Base-by-base conservation (phyloP, 2,888 invertebrate species). In the Drosophila hamatofila region DNA sequence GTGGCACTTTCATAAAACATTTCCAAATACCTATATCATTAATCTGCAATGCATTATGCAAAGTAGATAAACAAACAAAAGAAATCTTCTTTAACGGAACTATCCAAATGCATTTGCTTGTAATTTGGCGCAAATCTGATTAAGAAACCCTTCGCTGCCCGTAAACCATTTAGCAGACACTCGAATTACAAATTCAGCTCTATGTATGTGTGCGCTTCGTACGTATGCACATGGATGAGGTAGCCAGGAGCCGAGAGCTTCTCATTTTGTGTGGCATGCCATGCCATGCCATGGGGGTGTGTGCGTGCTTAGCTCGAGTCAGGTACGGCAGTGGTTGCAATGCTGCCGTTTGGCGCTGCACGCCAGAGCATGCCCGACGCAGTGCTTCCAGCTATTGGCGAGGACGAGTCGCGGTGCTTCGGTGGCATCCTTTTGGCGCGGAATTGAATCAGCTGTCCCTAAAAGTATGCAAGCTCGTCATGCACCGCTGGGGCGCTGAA, bases 381-480 rank as follows among this genome's bases (percentile, higher is more conserved):
- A 25, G n/a, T 21, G 37, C 58, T 41, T 9, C 42, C 74, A 73
- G 48, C 52, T 25, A 21, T 37, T 30, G 57, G 65, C 79, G 59
- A 57, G 80, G 70, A 66, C 59, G 59, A 49, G 59, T 27, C 49
- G 30, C 52, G 37, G 30, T 39, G 39, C 46, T 39, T 48, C 58
- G 55, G 35, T 25, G 52, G 73, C 68, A 72, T 77, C 66, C 73
- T 66, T 30, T 35, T 49, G 60, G 64, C 59, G 62, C 57, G 69
- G 77, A 81, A 88, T 84, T 84, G 88, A 83, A 88, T 88, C 84
- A 82, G 85, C 80, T 83, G 83, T 64, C 73, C 82, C 75, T 75
- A 74, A 85, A 88, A 81, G 81, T 85, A 86, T 83, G 85, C 88
- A 77, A 80, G 78, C 83, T 81, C 86, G 89, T 88, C 85, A 88